phyloP scores from a whole-genome alignment of 2,888 invertebrate species.

The Chrysolina oricalcia region DNA sequence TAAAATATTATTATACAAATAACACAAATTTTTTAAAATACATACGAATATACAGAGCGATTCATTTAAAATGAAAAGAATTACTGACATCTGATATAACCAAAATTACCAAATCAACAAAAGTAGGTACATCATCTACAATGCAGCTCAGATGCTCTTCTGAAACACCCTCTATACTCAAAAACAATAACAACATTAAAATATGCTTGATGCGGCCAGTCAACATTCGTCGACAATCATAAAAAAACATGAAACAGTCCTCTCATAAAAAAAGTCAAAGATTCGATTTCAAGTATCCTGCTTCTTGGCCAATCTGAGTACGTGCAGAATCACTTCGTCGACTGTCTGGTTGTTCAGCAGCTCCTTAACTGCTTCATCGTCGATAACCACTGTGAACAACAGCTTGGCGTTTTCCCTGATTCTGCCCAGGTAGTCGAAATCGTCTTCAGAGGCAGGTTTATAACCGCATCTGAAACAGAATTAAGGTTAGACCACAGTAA shows the following conservation, averaged over 20 bases:
- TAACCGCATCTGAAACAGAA: constrained; percentile 79
- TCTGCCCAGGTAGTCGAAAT: constrained; percentile 76
- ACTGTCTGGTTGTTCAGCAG: constrained; percentile 90
- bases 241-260: too few species aligned
- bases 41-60: too few species aligned
- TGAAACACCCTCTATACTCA: too few species aligned
- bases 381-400: constrained; percentile 87
- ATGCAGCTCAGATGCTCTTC: too few species aligned
- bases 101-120: too few species aligned
- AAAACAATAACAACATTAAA: too few species aligned
- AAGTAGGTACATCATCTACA: too few species aligned
- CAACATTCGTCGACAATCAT: not conserved
- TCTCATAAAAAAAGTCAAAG: not conserved
- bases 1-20: too few species aligned
- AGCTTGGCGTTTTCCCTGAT: constrained; percentile 89
- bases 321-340: constrained; percentile 89
- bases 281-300: constrained; percentile 37
- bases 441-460: constrained; percentile 78
- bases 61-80: too few species aligned
- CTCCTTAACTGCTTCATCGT: constrained; percentile 86
- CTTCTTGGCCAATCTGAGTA: constrained; percentile 78
- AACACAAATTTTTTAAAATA: too few species aligned
- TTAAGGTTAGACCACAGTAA: not conserved
- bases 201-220: too few species aligned
- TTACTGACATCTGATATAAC: too few species aligned